Conservation (phyloP, 2,113 vertebrate species). For the Phyllostomus discolor region DNA sequence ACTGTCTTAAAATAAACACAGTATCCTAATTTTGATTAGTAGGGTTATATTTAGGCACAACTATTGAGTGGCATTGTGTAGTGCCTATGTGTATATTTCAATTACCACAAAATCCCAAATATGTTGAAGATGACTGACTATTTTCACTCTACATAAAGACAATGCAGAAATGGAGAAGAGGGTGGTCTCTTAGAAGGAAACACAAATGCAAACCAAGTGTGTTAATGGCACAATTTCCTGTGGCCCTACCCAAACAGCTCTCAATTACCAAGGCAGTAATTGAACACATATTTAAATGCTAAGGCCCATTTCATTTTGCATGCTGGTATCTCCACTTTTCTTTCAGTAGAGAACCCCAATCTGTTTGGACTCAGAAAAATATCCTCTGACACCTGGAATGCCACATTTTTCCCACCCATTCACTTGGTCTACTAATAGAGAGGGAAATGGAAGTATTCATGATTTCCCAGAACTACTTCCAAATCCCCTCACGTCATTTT, state of each 20-base stretch:
- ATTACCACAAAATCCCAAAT: constrained; percentile 33
- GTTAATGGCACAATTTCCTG: neutral
- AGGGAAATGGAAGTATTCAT: neutral
- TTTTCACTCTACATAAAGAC: constrained; percentile 31
- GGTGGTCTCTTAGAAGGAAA: constrained; percentile 13
- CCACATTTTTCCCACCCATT: neutral
- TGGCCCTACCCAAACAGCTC: neutral
- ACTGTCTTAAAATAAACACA: constrained; percentile 47
- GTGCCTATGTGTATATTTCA: neutral
- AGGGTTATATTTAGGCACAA: constrained; percentile 1
- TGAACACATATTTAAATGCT: neutral
- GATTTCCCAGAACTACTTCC: neutral
- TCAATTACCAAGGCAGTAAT: constrained; percentile 13
- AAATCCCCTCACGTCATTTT: neutral
- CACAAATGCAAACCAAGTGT: neutral
- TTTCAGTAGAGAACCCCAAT: neutral
- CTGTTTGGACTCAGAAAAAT: neutral
- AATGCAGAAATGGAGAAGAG: neutral
- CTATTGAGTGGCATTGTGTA: neutral
- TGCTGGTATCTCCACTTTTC: neutral
- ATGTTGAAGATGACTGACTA: neutral
- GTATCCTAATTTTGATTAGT: constrained; percentile 19
- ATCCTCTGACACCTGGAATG: neutral
- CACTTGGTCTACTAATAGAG: neutral
- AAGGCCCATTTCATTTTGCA: neutral